phyloP scores from a whole-genome alignment of 2,797 vertebrate species.

The Melanotaenia nigrans region DNA sequence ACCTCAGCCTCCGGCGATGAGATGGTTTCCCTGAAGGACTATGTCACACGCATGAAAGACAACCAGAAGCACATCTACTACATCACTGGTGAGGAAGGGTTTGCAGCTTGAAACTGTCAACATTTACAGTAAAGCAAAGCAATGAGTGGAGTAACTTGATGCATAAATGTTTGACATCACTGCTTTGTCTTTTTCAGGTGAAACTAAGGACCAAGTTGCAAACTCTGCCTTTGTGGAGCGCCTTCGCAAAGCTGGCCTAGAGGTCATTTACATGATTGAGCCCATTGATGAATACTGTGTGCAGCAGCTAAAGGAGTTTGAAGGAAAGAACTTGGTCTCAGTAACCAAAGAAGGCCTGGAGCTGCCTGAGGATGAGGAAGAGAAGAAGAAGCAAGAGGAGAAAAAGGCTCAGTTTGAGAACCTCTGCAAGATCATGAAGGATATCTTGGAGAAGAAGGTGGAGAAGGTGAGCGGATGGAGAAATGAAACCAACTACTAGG shows the following conservation, averaged over 20 bases:
- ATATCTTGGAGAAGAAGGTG: conserved; percentile 95
- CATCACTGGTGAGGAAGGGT: conserved; percentile 75
- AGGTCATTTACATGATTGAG: conserved; percentile 98
- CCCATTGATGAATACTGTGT: conserved; percentile 98
- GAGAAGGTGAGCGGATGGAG: conserved; percentile 86
- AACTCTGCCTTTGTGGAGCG: conserved; percentile 97
- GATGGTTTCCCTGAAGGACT: conserved; percentile 94
- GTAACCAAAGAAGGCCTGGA: conserved; percentile 97
- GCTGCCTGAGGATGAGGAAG: conserved; percentile 95
- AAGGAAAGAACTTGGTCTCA: conserved; percentile 92
- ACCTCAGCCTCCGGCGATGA: conserved; percentile 93
- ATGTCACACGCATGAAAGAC: conserved; percentile 93
- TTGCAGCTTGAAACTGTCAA: not conserved
- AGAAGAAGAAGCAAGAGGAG: conserved; percentile 94
- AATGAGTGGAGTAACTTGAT: not conserved
- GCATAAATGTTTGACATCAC: not conserved
- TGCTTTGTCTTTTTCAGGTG: conserved; percentile 78
- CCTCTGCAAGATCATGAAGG: conserved; percentile 96
- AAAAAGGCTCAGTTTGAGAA: conserved; percentile 89
- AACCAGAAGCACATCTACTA: conserved; percentile 94
- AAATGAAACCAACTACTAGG: not conserved
- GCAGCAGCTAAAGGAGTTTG: conserved; percentile 95
- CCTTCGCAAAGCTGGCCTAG: conserved; percentile 92
- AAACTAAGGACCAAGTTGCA: conserved; percentile 97
- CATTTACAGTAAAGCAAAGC: not conserved